A percentile compares a stretch with the other conserved stretches of the same genome.
phyloP scores from a whole-genome alignment of 1,140 invertebrate genomes.

The Scaptomyza pallida region DNA sequence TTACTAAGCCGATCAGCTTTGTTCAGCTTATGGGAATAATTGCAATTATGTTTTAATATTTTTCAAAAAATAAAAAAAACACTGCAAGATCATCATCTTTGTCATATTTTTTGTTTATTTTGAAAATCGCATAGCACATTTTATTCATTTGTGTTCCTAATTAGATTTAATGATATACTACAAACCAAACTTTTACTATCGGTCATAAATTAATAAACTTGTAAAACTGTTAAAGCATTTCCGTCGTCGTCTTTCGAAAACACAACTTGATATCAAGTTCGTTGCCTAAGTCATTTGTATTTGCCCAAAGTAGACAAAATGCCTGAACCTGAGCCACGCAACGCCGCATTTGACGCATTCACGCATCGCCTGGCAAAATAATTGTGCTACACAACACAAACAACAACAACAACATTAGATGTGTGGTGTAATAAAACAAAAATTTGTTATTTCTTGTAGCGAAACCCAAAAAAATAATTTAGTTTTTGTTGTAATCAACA shows the following conservation, averaged over 20 bases:
- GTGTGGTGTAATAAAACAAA: constrained; percentile 65
- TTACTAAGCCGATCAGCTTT: constrained; percentile 14
- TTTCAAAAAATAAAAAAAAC: constrained; percentile 10
- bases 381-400: constrained; percentile 45
- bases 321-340: constrained; percentile 13
- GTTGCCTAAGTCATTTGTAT: constrained; percentile 58
- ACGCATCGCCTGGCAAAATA: constrained; percentile 72
- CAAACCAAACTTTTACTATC: constrained; percentile 22
- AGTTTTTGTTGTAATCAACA: constrained; percentile 73
- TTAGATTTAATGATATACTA: constrained; percentile 26
- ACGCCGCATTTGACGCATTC: constrained; percentile 49
- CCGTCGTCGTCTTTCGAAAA: constrained; percentile 46
- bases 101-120: no score
- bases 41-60: constrained; percentile 35
- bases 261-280: constrained; percentile 52
- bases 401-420: constrained; percentile 38
- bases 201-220: constrained; percentile 72
- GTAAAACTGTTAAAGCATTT: constrained; percentile 64
- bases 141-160: constrained; percentile 21
- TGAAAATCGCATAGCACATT: no score
- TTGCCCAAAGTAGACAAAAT: constrained; percentile 27
- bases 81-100: constrained; percentile 11
- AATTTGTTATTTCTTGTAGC: constrained; percentile 38
- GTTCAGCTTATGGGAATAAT: constrained; percentile 34
- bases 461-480: constrained; percentile 43